Base-by-base conservation (phyloP, 1,140 invertebrate genomes). In the Semibalanus balanoides region DNA sequence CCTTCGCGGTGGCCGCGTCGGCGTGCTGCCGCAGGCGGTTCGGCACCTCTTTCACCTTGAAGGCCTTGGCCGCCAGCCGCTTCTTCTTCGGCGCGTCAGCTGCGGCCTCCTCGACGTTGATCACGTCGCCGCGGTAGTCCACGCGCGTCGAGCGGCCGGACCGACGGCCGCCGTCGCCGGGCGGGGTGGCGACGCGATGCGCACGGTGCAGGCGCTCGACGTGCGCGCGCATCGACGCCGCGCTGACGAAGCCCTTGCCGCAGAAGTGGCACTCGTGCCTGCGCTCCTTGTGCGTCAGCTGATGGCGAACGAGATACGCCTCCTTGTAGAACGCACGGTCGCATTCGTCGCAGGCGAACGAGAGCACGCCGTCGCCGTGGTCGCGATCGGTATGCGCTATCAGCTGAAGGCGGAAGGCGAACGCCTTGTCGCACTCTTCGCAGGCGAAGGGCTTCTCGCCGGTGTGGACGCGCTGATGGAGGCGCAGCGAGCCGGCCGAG, bases 161-260 rank as follows among this genome's bases (percentile, higher is more conserved):
- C 7, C 51, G 51, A 3, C 51, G 51, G 51, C 51, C 51, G 51
- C 51, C 51, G 51, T 64, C 51, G 22, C 51, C 51, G n/a, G n/a
- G n/a, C 14, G 51, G 51, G 22, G 51, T 22, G 51, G 3, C 51
- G 51, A 19, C 9, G 11, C 11, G 51, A 7, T 64, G 11, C 14
- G 51, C 51, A 19, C 51, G 40, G 70, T 79, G 78, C 27, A 79
- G 76, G 19, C 78, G 71, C 69, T 79, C 76, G 3, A 79, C 75
- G 70, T 79, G 78, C 64, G 78, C 78, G 71, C 78, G 74, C 0
- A 77, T 51, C 74, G 78, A 75, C 51, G 74, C 77, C 30, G 76
- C 74, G 35, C 78, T 76, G 0, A 78, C 76, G 51, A 79, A 78
- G 14, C 78, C 77, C 30, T 78, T 76, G 29, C 74, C 75, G 43